These are phyloP conservation scores for Tor tambroides DNA, from an alignment of 2,113 vertebrate genomes.

Conservation along the genomic window DNA sequence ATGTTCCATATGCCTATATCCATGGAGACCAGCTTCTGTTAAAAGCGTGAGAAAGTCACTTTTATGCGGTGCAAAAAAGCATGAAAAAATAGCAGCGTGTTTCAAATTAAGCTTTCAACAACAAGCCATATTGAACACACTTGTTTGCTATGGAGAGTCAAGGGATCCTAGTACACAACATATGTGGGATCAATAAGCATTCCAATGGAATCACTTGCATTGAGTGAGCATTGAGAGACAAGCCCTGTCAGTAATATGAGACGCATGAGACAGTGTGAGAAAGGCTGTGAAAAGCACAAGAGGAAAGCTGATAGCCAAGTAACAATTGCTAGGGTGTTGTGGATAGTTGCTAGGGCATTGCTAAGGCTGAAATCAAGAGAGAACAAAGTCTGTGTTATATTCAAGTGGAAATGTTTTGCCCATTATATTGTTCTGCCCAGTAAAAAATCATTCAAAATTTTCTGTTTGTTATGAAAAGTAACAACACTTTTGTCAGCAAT, in stretches of 20 bases:
- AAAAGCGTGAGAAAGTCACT: slow-evolving; percentile 56
- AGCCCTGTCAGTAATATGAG: neutral
- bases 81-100: slow-evolving; percentile 54
- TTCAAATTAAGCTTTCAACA: slow-evolving; percentile 66
- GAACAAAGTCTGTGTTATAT: neutral
- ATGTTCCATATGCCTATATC: slow-evolving; percentile 38
- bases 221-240: slow-evolving; percentile 28
- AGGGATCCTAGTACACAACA: slow-evolving; percentile 55
- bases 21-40: slow-evolving; percentile 42
- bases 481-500: neutral
- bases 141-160: slow-evolving; percentile 60
- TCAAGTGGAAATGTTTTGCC: neutral
- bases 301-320: neutral
- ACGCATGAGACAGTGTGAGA: neutral
- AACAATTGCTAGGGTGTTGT: neutral
- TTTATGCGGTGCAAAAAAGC: slow-evolving; percentile 39
- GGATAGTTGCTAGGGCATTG: neutral
- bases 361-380: neutral
- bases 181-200: slow-evolving; percentile 66
- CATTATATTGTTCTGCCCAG: neutral
- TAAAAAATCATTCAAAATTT: neutral
- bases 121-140: slow-evolving; percentile 64
- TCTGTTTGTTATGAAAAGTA: neutral
- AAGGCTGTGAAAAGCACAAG: slow-evolving; percentile 10
- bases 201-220: slow-evolving; percentile 30